Evolutionary conservation across 2,113 vertebrate genomes (phyloP), one percentile per base, ranked within the genome.

Genomic region (Charina bottae): DNA sequence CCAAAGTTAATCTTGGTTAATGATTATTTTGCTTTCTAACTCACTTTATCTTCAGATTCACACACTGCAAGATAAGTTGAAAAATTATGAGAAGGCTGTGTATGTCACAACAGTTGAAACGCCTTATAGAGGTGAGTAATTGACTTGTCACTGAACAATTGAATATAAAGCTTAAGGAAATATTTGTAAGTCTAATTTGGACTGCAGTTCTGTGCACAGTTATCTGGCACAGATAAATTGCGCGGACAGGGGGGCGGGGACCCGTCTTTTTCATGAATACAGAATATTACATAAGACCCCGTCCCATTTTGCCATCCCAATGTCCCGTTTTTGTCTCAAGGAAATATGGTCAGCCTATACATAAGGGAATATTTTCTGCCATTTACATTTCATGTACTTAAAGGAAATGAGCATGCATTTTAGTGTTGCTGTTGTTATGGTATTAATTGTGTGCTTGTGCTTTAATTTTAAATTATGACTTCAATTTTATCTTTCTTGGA

Each of bases 21-120:
- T 53, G 26, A 56, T 95, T 92, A 60, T 37, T 93, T 94, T 89
- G 11, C 33, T 92, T 56, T 6, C 64, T 23, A 0, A 0, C n/a
- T 87, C 92, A 13, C 91, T 92, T 92, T 93, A 87, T 96, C 95
- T 93, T 90, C 95, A 99, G 98, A 97, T 98, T 96, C 97, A 99
- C 94, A 97, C 97, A 24, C 97, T 99, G 78, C 98, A 99, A 98
- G 99, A 99, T 96, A 98, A 92, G 90, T 96, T 99, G 93, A 98
- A 98, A 96, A 98, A 96, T 83, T 97, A 98, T 37, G 98, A 98
- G 93, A 98, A 98, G 96, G 98, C 95, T 72, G 94, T 97, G 19
- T 98, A 98, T 2, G 97, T 98, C 92, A 97, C 98, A 94, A 97
- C 98, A 90, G 97, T 98, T 49, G 98, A 97, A 91, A 97, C 98